phyloP scores from a whole-genome alignment of 2,888 invertebrate genomes.

The Drosophila kanekoi region DNA sequence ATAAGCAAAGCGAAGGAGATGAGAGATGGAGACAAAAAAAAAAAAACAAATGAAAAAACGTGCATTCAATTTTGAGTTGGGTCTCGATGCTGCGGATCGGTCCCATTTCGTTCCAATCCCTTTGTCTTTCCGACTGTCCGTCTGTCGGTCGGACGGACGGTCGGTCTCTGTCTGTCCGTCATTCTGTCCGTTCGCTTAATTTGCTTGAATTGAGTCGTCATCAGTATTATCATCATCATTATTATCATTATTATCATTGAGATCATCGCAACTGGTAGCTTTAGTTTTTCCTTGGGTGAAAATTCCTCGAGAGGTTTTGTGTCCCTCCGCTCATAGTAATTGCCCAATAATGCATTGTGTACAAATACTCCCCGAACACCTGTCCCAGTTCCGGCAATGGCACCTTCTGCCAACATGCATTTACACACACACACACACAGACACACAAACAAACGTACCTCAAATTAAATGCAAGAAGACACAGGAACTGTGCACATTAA shows the following conservation, averaged over 20 bases:
- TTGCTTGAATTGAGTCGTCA: slow-evolving; percentile 64
- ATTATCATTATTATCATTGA: slow-evolving; percentile 36
- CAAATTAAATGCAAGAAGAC: slow-evolving; percentile 56
- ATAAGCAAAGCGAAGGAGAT: slow-evolving; percentile 17
- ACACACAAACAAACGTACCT: background rate
- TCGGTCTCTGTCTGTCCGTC: slow-evolving; percentile 15
- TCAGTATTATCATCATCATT: slow-evolving; percentile 33
- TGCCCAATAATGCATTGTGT: slow-evolving; percentile 32
- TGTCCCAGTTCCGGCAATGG: background rate
- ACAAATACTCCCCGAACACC: slow-evolving; percentile 26
- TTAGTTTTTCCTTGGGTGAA: slow-evolving; percentile 36
- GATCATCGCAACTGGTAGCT: slow-evolving; percentile 15
- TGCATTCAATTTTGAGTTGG: slow-evolving; percentile 58
- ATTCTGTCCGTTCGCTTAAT: slow-evolving; percentile 28
- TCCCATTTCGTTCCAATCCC: slow-evolving; percentile 27
- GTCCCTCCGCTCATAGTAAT: slow-evolving; percentile 22
- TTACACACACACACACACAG: slow-evolving; percentile 5
- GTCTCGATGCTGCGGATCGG: slow-evolving; percentile 37
- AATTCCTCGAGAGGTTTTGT: slow-evolving; percentile 40
- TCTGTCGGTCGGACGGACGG: background rate
- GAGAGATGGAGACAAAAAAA: slow-evolving; percentile 11
- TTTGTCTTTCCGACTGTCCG: slow-evolving; percentile 1
- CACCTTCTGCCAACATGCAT: no score
- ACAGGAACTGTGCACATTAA: slow-evolving; percentile 74
- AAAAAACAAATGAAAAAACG: slow-evolving; percentile 52